Evolutionary conservation across 37 sponge, comb jelly and placozoan genomes (phyloP).

Genomic region (Chondrosia reniformis): DNA sequence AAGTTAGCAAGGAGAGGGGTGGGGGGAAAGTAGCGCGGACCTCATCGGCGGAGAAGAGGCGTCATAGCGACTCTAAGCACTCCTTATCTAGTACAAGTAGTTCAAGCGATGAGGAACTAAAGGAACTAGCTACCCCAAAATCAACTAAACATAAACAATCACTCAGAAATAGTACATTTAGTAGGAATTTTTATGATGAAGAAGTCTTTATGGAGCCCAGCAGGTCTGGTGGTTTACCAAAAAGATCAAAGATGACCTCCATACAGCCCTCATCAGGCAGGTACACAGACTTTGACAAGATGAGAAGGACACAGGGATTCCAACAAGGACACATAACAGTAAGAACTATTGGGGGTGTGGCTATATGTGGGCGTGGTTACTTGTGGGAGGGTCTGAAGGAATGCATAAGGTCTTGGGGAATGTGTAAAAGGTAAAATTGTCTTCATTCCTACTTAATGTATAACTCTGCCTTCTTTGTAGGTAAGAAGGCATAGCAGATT

Average conservation of each 20-base stretch:
- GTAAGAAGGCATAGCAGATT: too few species aligned
- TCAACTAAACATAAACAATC: neutral
- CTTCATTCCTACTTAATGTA: too few species aligned
- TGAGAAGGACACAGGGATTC: slow-evolving; percentile 17
- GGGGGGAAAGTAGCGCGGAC: slow-evolving; percentile 3
- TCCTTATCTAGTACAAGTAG: slow-evolving; percentile 43
- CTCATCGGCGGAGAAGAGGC: slow-evolving; percentile 62
- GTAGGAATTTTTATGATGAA: neutral
- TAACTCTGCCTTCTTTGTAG: too few species aligned
- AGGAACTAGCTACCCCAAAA: slow-evolving; percentile 11
- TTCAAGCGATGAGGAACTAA: slow-evolving; percentile 65
- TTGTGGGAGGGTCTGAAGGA: too few species aligned
- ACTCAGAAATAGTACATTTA: neutral
- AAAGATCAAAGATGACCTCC: neutral
- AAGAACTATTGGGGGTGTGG: too few species aligned
- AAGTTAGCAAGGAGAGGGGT: neutral
- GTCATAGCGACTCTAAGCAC: slow-evolving; percentile 45
- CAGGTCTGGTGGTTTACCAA: neutral
- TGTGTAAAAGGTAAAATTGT: too few species aligned
- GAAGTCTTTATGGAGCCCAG: neutral
- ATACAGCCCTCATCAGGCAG: slow-evolving; percentile 2
- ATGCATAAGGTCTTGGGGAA: too few species aligned
- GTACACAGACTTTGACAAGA: slow-evolving; percentile 24
- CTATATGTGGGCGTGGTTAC: too few species aligned
- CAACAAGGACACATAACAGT: too few species aligned